Evolutionary conservation across 2,888 invertebrate species (phyloP).

Genomic region (Muschampia plurimacula): DNA sequence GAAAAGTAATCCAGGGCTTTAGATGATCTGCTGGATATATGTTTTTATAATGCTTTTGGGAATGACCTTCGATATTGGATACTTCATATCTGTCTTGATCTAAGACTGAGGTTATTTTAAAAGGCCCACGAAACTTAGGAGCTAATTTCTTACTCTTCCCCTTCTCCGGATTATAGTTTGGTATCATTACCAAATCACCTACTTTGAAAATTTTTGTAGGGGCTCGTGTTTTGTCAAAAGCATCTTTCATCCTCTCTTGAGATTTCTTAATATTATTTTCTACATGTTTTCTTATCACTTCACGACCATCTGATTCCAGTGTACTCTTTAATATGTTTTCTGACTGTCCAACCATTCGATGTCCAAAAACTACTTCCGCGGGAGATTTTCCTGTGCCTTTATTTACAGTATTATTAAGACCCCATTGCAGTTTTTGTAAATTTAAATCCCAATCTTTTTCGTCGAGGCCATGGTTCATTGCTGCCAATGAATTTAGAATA

Average conservation of each 20-base stretch:
- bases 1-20: slow-evolving; percentile 22
- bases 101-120: slow-evolving; percentile 39
- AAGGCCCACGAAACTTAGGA: slow-evolving; percentile 41
- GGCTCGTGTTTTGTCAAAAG: slow-evolving; percentile 33
- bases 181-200: slow-evolving; percentile 43
- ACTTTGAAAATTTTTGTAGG: slow-evolving; percentile 26
- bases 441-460: slow-evolving; percentile 3
- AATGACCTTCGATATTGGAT: slow-evolving; percentile 36
- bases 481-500: not conserved
- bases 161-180: slow-evolving; percentile 35
- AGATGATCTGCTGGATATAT: slow-evolving; percentile 32
- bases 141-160: slow-evolving; percentile 44
- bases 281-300: slow-evolving; percentile 6
- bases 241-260: slow-evolving; percentile 23
- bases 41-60: slow-evolving; percentile 23
- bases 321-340: not conserved
- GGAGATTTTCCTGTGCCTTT: slow-evolving; percentile 4
- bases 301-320: not conserved
- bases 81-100: slow-evolving; percentile 45
- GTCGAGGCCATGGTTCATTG: not conserved
- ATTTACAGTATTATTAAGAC: slow-evolving; percentile 4
- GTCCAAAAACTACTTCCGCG: not conserved
- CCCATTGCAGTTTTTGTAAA: slow-evolving; percentile 1
- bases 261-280: slow-evolving; percentile 7
- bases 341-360: not conserved